These are phyloP conservation scores for Hippocampus zosterae DNA, from an alignment of 2,113 vertebrate genomes.

Conservation along the genomic window DNA sequence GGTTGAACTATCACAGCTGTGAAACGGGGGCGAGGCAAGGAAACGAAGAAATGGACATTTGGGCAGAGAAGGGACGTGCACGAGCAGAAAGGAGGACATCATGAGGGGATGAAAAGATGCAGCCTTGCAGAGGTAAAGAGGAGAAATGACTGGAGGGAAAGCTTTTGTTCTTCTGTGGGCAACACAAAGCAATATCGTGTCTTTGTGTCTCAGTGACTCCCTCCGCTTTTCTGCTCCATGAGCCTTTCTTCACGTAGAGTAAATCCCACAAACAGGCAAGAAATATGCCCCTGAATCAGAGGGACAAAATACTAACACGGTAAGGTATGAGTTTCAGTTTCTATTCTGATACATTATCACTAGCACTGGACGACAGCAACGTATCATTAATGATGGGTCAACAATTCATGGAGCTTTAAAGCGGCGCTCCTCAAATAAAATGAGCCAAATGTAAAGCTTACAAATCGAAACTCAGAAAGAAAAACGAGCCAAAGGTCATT, in stretches of 20 bases:
- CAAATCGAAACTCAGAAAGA: too few relatives aligned
- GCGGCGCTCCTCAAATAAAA: too few relatives aligned
- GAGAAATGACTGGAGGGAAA: slow-evolving; percentile 52
- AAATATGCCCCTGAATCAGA: background rate
- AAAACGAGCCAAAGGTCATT: too few relatives aligned
- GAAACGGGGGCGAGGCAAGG: background rate
- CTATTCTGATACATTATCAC: background rate
- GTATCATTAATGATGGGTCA: background rate
- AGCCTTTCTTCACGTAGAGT: slow-evolving; percentile 22
- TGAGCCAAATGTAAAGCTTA: too few relatives aligned
- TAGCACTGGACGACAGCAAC: background rate
- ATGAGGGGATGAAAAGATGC: slow-evolving; percentile 49
- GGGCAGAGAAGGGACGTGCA: slow-evolving; percentile 12
- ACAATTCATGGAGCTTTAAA: too few relatives aligned
- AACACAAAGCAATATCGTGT: slow-evolving; percentile 30
- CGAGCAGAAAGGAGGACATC: slow-evolving; percentile 16
- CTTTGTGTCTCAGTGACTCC: slow-evolving; percentile 42
- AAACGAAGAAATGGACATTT: background rate
- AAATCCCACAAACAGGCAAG: slow-evolving; percentile 10
- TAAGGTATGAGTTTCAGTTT: background rate
- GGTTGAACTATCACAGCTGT: slow-evolving; percentile 19
- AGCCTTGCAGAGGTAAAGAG: slow-evolving; percentile 34
- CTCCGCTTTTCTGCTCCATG: slow-evolving; percentile 22
- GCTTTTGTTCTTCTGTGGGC: slow-evolving; percentile 53
- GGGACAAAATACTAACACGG: background rate